phyloP scores from a whole-genome alignment of 1,140 invertebrate species.

The Trachymyrmex cornetzi region DNA sequence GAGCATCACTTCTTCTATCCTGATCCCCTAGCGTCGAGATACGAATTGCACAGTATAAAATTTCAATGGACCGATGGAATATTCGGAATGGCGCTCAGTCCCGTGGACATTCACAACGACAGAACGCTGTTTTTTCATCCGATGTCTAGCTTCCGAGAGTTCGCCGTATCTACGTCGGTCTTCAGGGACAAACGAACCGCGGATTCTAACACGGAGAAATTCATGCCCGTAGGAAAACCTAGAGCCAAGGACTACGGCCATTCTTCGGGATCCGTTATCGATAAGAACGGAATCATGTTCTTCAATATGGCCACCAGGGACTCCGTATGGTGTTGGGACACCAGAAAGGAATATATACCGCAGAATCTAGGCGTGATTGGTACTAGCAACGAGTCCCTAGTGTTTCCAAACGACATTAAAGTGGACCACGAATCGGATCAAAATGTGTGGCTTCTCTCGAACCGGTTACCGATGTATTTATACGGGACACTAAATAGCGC shows the following conservation, averaged over 20 bases:
- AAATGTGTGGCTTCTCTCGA: slow-evolving; percentile 92
- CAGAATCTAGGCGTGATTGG: slow-evolving; percentile 89
- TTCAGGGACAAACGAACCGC: slow-evolving; percentile 88
- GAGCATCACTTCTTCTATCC: slow-evolving; percentile 92
- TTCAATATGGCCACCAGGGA: slow-evolving; percentile 92
- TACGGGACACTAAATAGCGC: slow-evolving; percentile 89
- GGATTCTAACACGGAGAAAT: slow-evolving; percentile 87
- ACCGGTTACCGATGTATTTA: slow-evolving; percentile 91
- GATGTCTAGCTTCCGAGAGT: slow-evolving; percentile 92
- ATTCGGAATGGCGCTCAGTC: slow-evolving; percentile 91
- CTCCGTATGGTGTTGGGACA: slow-evolving; percentile 93
- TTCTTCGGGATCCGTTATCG: slow-evolving; percentile 91
- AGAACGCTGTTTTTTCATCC: slow-evolving; percentile 92
- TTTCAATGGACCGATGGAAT: slow-evolving; percentile 94
- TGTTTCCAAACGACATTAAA: slow-evolving; percentile 93
- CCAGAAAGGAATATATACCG: slow-evolving; percentile 90
- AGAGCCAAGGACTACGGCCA: slow-evolving; percentile 90
- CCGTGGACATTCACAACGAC: slow-evolving; percentile 87
- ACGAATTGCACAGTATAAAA: slow-evolving; percentile 90
- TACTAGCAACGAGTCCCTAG: slow-evolving; percentile 87
- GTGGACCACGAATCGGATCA: slow-evolving; percentile 89
- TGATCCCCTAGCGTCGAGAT: slow-evolving; percentile 91
- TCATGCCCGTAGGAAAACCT: slow-evolving; percentile 88
- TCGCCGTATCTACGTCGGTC: slow-evolving; percentile 89
- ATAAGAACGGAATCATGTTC: slow-evolving; percentile 91